Evolutionary conservation across 2,888 invertebrate species (phyloP).

Genomic region (Bursaphelenchus okinawaensis): DNA sequence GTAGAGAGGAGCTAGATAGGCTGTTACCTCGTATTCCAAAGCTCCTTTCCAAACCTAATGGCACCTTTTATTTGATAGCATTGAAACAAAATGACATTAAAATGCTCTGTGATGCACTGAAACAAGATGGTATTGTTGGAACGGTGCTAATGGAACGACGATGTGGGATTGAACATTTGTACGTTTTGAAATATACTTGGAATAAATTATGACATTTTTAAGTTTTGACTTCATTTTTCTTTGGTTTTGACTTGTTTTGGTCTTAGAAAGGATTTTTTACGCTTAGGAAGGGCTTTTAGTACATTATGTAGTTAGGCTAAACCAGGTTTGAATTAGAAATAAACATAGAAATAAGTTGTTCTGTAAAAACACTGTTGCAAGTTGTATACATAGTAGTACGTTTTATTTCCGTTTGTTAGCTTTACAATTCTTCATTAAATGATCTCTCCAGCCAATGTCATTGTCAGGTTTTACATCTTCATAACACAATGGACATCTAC

Average conservation of each 20-base stretch:
- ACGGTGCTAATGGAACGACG: constrained; percentile 69
- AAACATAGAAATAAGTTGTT: not conserved
- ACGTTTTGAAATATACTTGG: constrained; percentile 69
- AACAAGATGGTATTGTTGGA: constrained; percentile 55
- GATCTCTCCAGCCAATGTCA: constrained; percentile 71
- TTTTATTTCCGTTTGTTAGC: constrained; percentile 17
- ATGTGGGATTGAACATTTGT: constrained; percentile 80
- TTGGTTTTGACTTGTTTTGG: too few species aligned
- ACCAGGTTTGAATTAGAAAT: too few species aligned
- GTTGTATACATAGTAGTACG: not conserved
- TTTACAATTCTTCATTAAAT: constrained; percentile 56
- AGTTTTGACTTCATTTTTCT: too few species aligned
- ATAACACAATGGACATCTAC: constrained; percentile 80
- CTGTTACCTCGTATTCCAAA: constrained; percentile 64
- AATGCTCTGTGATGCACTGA: constrained; percentile 23
- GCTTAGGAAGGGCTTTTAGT: too few species aligned
- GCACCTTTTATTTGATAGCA: constrained; percentile 79
- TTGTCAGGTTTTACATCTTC: constrained; percentile 67
- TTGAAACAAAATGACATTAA: constrained; percentile 80
- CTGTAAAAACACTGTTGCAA: not conserved
- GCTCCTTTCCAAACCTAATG: constrained; percentile 68
- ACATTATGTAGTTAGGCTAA: too few species aligned
- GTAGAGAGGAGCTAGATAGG: constrained; percentile 67
- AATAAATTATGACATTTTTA: not conserved
- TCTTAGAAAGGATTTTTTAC: too few species aligned